These are phyloP conservation scores for Lacanobia oleracea DNA, from an alignment of 2,888 invertebrate genomes.

Conservation along the genomic window DNA sequence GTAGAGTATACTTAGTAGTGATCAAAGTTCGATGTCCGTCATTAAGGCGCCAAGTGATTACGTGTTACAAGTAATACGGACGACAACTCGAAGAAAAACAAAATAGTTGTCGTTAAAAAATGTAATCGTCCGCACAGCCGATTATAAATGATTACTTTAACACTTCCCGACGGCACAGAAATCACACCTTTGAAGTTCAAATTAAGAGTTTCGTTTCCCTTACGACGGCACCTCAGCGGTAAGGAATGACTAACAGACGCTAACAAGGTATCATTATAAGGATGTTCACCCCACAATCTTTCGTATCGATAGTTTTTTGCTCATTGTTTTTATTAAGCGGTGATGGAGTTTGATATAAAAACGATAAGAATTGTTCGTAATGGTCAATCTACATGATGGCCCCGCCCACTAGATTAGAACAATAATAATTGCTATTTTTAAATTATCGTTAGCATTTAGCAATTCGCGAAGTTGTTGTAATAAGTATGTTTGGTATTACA, in stretches of 20 bases:
- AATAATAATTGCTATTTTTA: slow-evolving; percentile 56
- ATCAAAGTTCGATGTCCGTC: slow-evolving; percentile 58
- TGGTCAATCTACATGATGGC: slow-evolving; percentile 52
- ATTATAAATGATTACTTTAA: slow-evolving; percentile 87
- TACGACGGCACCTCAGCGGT: slow-evolving; percentile 73
- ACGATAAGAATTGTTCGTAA: slow-evolving; percentile 63
- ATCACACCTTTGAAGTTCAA: slow-evolving; percentile 88
- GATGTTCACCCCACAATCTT: slow-evolving; percentile 78
- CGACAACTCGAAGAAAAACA: slow-evolving; percentile 75
- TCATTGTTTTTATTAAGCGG: slow-evolving; percentile 71
- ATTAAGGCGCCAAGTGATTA: slow-evolving; percentile 65
- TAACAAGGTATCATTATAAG: slow-evolving; percentile 89
- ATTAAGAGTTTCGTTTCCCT: slow-evolving; percentile 85
- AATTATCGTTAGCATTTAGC: slow-evolving; percentile 55
- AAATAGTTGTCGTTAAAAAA: slow-evolving; percentile 73
- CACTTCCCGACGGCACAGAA: slow-evolving; percentile 83
- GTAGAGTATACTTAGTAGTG: slow-evolving; percentile 40
- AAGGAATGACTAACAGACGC: slow-evolving; percentile 85
- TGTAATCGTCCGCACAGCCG: slow-evolving; percentile 74
- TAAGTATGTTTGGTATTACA: slow-evolving; percentile 20
- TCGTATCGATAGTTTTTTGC: slow-evolving; percentile 82
- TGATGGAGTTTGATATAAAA: slow-evolving; percentile 64
- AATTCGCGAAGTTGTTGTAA: slow-evolving; percentile 27
- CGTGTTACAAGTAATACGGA: slow-evolving; percentile 65
- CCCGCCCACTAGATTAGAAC: slow-evolving; percentile 61